phyloP scores from a whole-genome alignment of 2,113 vertebrate species.

The Cyprinodon brontotheroides region DNA sequence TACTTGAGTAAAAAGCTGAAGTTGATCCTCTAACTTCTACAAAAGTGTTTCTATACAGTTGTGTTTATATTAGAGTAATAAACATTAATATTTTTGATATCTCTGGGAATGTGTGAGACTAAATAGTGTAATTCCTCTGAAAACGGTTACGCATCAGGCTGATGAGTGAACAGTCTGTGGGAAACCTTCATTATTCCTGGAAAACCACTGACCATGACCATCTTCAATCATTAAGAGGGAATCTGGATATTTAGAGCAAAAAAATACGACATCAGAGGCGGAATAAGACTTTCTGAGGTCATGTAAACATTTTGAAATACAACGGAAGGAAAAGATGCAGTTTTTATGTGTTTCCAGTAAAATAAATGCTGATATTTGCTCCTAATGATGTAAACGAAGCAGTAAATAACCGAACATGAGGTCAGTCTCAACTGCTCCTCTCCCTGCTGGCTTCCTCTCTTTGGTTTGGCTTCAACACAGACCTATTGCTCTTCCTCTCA shows the following conservation, averaged over 20 bases:
- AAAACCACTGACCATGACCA: not conserved
- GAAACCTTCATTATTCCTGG: not conserved
- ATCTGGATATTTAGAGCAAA: not conserved
- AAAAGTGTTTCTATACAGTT: too few relatives aligned
- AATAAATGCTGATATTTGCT: not conserved
- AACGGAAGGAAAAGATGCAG: too few relatives aligned
- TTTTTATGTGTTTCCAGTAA: not conserved
- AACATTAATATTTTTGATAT: too few relatives aligned
- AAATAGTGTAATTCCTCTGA: too few relatives aligned
- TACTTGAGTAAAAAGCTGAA: too few relatives aligned
- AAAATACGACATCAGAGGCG: not conserved
- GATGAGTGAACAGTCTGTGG: not conserved
- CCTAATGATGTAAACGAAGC: not conserved
- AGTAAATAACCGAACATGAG: not conserved
- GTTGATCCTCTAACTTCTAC: too few relatives aligned
- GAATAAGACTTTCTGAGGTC: not conserved
- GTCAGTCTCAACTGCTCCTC: not conserved
- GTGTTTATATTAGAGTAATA: too few relatives aligned
- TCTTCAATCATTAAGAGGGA: not conserved
- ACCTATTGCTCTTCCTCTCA: conserved; percentile 1
- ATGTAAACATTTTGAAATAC: not conserved
- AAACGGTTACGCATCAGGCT: not conserved
- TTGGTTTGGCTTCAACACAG: not conserved
- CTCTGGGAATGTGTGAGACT: too few relatives aligned
- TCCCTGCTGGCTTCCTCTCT: not conserved